Percentiles rank a stretch among this genome's conserved stretches.
phyloP scores from a whole-genome alignment of 2,888 invertebrate species.

The Antitype chi region DNA sequence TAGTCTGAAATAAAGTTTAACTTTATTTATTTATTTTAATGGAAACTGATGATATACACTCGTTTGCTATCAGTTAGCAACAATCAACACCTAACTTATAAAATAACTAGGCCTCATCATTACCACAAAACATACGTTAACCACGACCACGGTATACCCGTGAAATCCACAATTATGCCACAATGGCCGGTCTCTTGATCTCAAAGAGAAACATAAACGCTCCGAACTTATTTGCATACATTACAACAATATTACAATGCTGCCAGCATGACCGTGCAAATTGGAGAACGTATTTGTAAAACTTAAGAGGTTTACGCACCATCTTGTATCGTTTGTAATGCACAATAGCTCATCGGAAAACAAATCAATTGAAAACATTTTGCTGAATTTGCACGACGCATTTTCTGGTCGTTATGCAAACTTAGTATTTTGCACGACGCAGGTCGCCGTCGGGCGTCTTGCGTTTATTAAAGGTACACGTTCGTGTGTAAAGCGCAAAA shows the following conservation, averaged over 20 bases:
- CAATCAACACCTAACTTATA: constrained; percentile 1
- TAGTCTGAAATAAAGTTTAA: too few species aligned
- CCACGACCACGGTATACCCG: constrained; percentile 37
- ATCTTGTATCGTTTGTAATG: not conserved
- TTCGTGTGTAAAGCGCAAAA: not conserved
- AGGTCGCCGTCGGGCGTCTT: not conserved
- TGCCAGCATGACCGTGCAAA: constrained; percentile 42
- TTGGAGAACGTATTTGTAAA: constrained; percentile 25
- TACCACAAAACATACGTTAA: constrained; percentile 14
- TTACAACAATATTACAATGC: constrained; percentile 55
- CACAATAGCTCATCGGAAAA: not conserved
- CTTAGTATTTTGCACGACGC: not conserved
- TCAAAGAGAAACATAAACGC: constrained; percentile 61
- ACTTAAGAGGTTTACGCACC: constrained; percentile 24
- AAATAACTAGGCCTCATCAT: constrained; percentile 12
- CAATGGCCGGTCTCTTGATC: constrained; percentile 62
- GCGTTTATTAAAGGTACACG: not conserved
- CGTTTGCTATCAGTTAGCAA: not conserved
- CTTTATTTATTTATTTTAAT: not conserved
- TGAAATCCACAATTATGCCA: constrained; percentile 67
- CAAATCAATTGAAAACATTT: not conserved
- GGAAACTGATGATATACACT: not conserved
- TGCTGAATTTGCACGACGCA: not conserved
- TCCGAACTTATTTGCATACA: constrained; percentile 75
- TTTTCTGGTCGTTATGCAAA: not conserved